A percentile compares a stretch with the other conserved stretches of the same genome.
phyloP scores from a whole-genome alignment of 2,113 vertebrate species.

The Sebastes schlegelii region DNA sequence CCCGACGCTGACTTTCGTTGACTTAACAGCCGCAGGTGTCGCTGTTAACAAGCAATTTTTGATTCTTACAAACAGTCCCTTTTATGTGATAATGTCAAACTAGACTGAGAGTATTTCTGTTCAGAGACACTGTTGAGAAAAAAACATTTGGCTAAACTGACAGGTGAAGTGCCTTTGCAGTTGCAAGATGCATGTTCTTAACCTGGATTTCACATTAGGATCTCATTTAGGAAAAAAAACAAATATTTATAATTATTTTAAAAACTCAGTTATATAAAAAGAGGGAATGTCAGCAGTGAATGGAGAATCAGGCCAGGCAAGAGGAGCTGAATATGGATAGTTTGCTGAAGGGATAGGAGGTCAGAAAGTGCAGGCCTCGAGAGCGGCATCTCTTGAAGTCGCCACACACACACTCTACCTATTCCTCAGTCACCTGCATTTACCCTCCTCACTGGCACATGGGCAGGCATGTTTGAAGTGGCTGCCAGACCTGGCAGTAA shows the following conservation, averaged over 20 bases:
- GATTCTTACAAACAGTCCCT: too few relatives aligned
- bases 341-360: neutral
- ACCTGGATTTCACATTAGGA: neutral
- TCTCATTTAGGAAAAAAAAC: neutral
- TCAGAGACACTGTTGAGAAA: neutral
- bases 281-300: too few relatives aligned
- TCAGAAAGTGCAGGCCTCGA: neutral
- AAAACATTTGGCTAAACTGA: neutral
- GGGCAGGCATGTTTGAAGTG: constrained; percentile 49
- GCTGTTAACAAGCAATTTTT: too few relatives aligned
- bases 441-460: constrained; percentile 25
- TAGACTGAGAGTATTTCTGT: neutral
- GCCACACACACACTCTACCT: neutral
- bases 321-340: neutral
- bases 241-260: too few relatives aligned
- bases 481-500: constrained; percentile 53
- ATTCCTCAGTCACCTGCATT: constrained; percentile 19
- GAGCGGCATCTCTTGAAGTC: neutral
- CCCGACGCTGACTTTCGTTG: too few relatives aligned
- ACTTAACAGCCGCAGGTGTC: too few relatives aligned
- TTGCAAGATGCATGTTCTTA: neutral
- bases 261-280: neutral
- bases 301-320: neutral
- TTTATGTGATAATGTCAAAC: neutral
- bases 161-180: neutral